Evolutionary conservation across 2,113 vertebrate species (phyloP).

Genomic region (Phrynocephalus versicolor): DNA sequence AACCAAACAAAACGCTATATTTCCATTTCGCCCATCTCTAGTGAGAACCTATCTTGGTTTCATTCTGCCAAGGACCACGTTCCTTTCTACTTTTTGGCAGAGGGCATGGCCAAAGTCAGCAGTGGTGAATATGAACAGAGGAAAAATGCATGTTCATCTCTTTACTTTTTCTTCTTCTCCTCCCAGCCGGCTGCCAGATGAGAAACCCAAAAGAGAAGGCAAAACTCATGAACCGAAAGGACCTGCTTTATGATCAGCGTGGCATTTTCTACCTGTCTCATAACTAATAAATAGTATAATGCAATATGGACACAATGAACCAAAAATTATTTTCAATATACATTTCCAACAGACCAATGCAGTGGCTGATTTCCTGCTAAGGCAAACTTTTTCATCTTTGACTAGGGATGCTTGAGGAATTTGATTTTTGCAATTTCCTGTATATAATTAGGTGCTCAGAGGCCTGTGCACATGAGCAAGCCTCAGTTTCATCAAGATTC

Average conservation of each 20-base stretch:
- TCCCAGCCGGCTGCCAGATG: background rate
- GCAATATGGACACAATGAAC: background rate
- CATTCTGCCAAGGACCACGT: no score
- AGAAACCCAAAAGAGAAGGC: background rate
- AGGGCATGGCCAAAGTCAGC: no score
- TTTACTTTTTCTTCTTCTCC: background rate
- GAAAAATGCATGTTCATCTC: no score
- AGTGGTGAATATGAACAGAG: no score
- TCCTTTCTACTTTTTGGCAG: no score
- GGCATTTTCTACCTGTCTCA: background rate
- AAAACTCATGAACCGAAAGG: slow-evolving; percentile 2
- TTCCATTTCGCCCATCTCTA: no score
- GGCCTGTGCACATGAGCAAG: background rate
- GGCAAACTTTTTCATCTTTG: background rate
- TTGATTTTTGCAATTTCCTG: background rate
- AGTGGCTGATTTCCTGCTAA: background rate
- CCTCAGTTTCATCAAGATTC: background rate
- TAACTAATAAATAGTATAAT: background rate
- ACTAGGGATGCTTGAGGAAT: background rate
- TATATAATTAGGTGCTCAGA: background rate
- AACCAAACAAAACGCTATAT: no score
- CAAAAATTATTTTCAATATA: background rate
- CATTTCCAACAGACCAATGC: background rate
- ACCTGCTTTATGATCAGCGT: background rate
- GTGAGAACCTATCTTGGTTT: no score